Conservation (phyloP, 1,140 invertebrate genomes). For the Drosophila cardini region DNA sequence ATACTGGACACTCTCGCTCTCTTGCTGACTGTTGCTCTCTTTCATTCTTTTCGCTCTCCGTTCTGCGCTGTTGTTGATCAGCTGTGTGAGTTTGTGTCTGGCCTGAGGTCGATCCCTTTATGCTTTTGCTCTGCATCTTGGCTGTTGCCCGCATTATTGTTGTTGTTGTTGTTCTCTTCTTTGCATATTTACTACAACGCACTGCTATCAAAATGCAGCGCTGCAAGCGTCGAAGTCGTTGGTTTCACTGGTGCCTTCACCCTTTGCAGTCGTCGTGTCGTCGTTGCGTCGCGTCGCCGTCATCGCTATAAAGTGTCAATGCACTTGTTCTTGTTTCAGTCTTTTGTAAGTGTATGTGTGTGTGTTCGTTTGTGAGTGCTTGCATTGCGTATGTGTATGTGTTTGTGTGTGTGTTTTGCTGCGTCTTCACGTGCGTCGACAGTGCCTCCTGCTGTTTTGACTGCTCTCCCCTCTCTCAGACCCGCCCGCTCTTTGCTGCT, state of each 20-base stretch:
- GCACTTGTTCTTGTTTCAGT: constrained; percentile 80
- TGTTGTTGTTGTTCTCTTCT: constrained; percentile 31
- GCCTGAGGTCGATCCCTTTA: constrained; percentile 50
- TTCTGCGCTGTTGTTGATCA: constrained; percentile 53
- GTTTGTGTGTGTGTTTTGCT: constrained; percentile 64
- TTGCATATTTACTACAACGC: constrained; percentile 51
- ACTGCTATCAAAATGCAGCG: constrained; percentile 74
- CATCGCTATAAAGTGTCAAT: constrained; percentile 77
- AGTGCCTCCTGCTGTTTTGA: constrained; percentile 75
- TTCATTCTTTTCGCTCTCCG: not conserved
- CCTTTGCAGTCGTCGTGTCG: constrained; percentile 45
- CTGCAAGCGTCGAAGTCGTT: constrained; percentile 44
- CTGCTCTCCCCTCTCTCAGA: constrained; percentile 18
- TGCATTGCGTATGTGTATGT: constrained; percentile 47
- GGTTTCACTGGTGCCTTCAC: constrained; percentile 17
- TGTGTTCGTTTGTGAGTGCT: constrained; percentile 44
- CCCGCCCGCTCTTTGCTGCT: constrained; percentile 36
- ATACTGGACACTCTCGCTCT: constrained; percentile 16
- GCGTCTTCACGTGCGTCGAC: constrained; percentile 78
- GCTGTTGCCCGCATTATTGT: not conserved
- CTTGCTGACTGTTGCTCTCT: not conserved
- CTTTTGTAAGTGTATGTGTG: constrained; percentile 38
- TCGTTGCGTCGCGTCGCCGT: constrained; percentile 42
- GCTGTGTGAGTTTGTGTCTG: constrained; percentile 54
- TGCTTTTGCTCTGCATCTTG: constrained; percentile 12